Evolutionary conservation across 2,113 vertebrate species (phyloP), one percentile per base, ranked within the genome.

Genomic region (Myiopsitta monachus): DNA sequence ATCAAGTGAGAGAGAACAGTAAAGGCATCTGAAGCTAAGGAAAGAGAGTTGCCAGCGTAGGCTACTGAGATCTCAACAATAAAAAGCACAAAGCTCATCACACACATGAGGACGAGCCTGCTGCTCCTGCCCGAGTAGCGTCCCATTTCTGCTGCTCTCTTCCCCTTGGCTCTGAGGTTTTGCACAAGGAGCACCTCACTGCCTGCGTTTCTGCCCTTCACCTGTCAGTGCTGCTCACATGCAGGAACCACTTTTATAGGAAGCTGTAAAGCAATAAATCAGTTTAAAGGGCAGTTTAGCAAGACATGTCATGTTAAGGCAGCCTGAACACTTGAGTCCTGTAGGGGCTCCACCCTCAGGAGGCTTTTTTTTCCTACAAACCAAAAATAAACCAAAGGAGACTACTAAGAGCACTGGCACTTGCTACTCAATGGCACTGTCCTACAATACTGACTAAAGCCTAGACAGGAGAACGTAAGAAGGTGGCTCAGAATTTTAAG

Each of bases 1-100:
- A 98, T 43, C 1, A 98, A 6, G 90, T 98, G 98, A 39, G 98
- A 98, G 4, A 98, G 93, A 39, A 98, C 98, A 0, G 98, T 95
- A 7, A 98, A 98, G 27, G 97, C 98, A 10, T 98, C 98, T 0
- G 98, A 98, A 31, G 98, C 80, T 87, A 98, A 68, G 28, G 98
- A 96, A 7, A 98, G 97, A 21, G 98, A 98, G 46, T 98, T 98
- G 86, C 98, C 97, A 1, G 98, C 1, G 5, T 98, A 95, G 6
- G 97, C 96, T 2, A 98, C 54, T 1, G 78, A 94, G 7, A 98
- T 74, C 91, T 98, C 98, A 4, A 72, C 9, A 22, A 68, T 81
- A 7, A 98, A 98, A 3, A 98, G 88, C 31, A 73, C 30, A 4
- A 96, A 9, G 61, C 87, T 97, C 19, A 98, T 8, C 4, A 95